A percentile compares a stretch with the other conserved stretches of the same genome.
These are phyloP conservation scores for Pholis gunnellus DNA, from an alignment of 2,113 vertebrate genomes.

Conservation along the genomic window DNA sequence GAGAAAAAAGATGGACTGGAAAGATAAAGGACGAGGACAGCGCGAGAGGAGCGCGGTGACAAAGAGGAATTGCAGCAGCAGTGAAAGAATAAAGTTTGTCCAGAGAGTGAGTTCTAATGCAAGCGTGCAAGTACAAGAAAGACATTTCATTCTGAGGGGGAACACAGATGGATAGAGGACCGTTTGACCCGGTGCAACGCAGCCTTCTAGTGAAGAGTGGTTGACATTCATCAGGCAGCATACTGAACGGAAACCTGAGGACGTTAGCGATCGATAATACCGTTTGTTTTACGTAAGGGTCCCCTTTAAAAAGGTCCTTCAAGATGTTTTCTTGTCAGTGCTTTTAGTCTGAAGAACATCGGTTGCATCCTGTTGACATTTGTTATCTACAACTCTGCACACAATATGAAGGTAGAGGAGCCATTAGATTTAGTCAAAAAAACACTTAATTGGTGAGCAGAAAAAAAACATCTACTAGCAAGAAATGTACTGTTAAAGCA, in stretches of 20 bases:
- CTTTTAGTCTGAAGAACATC: slow-evolving; percentile 13
- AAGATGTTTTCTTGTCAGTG: slow-evolving; percentile 9
- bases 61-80: slow-evolving; percentile 57
- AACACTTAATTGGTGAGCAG: not conserved
- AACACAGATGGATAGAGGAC: slow-evolving; percentile 31
- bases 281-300: not conserved
- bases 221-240: slow-evolving; percentile 55
- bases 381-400: not conserved
- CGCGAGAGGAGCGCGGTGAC: slow-evolving; percentile 23
- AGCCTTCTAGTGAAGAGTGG: slow-evolving; percentile 11
- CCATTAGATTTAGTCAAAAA: not conserved
- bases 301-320: slow-evolving; percentile 14
- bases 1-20: slow-evolving; percentile 54
- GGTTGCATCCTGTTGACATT: slow-evolving; percentile 9
- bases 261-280: slow-evolving; percentile 27
- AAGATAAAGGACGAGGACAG: slow-evolving; percentile 50
- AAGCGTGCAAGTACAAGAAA: slow-evolving; percentile 33
- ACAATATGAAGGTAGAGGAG: not conserved
- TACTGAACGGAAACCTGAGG: slow-evolving; percentile 19
- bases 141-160: slow-evolving; percentile 49
- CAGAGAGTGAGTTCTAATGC: slow-evolving; percentile 35
- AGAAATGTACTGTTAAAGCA: not conserved
- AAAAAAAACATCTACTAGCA: not conserved
- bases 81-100: slow-evolving; percentile 58
- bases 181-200: slow-evolving; percentile 33